Base-by-base conservation (phyloP, 2,888 invertebrate genomes). In the Cremastinae sp. region DNA sequence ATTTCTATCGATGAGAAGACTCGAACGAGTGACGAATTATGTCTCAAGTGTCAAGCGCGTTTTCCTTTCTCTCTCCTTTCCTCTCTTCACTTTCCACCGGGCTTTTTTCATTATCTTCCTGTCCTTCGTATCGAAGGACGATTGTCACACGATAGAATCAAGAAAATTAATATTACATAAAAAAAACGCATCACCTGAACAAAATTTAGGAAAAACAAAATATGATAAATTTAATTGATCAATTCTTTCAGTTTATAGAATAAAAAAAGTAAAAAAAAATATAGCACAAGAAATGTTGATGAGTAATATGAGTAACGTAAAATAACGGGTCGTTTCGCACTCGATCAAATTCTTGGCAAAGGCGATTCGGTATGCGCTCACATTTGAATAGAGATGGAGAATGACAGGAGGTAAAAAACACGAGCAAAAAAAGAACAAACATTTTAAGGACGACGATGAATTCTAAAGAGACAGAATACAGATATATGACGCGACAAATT, bases 301-400 rank as follows among this genome's bases (percentile, higher is more conserved):
- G n/a, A n/a, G n/a, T 14, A 71, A 47, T 18, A 71, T 20, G 43
- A 53, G 53, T 69, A 62, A 74, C 68, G 69, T 73, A 73, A 41
- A 65, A 58, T 76, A 76, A 76, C 76, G 76, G 74, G 49, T 53
- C 41, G 51, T 69, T 69, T 51, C 61, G 51, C 59, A 43, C 45
- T 37, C 69, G 76, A 59, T 70, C 45, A 70, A 74, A 77, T 77
- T 70, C 77, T 77, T 77, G 77, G 77, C 77, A 77, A 74, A 16
- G 77, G 22, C 64, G 55, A 77, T 70, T 74, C 59, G 64, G 56
- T 61, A 12, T 65, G 20, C 43, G 53, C 39, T 58, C 49, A 55
- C 70, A 77, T 65, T 51, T 47, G 49, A 43, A 70, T 28, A 59
- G 28, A 28, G 35, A 20, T 16, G 45, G 51, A 10, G 41, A 47